These are phyloP conservation scores for Bergia puertoricense DNA, from an alignment of 92 coral and sea anemone genomes.

Conservation along the genomic window DNA sequence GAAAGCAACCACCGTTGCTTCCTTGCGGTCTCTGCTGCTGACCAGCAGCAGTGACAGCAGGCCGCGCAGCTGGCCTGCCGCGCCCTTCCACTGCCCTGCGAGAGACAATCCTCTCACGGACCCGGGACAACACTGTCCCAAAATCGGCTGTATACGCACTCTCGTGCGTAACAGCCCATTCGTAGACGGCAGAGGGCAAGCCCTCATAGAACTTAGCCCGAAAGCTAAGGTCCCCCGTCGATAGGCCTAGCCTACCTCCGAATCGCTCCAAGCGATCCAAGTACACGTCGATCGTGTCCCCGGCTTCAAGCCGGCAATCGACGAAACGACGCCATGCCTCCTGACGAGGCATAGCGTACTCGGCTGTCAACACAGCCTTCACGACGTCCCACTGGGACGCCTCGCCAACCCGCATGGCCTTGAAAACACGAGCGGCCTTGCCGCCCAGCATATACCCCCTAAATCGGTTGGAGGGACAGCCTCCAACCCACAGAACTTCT, in stretches of 20 bases:
- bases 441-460: slow-evolving; percentile 5
- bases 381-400: slow-evolving; percentile 22
- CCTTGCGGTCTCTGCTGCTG: slow-evolving; percentile 14
- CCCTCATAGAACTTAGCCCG: slow-evolving; percentile 20
- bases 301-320: slow-evolving; percentile 19
- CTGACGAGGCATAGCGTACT: slow-evolving; percentile 21
- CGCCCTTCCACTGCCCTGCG: slow-evolving; percentile 7
- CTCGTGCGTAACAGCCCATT: slow-evolving; percentile 20
- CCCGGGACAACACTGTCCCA: slow-evolving; percentile 21
- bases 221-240: slow-evolving; percentile 21
- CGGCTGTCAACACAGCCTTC: slow-evolving; percentile 21
- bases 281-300: slow-evolving; percentile 21
- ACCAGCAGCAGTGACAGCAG: slow-evolving; percentile 21
- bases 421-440: not conserved
- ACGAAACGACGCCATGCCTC: slow-evolving; percentile 18
- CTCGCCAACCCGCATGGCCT: slow-evolving; percentile 22
- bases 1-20: slow-evolving; percentile 17
- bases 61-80: slow-evolving; percentile 24
- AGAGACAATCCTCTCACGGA: slow-evolving; percentile 17
- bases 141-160: slow-evolving; percentile 19
- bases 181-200: slow-evolving; percentile 13
- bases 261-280: slow-evolving; percentile 20
- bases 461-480: slow-evolving; percentile 2
- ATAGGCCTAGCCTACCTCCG: slow-evolving; percentile 18
- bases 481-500: slow-evolving; percentile 9